Evolutionary conservation across 2,888 invertebrate species (phyloP), one percentile per base, ranked within the genome.

Genomic region (Polyommatus iphigenia): DNA sequence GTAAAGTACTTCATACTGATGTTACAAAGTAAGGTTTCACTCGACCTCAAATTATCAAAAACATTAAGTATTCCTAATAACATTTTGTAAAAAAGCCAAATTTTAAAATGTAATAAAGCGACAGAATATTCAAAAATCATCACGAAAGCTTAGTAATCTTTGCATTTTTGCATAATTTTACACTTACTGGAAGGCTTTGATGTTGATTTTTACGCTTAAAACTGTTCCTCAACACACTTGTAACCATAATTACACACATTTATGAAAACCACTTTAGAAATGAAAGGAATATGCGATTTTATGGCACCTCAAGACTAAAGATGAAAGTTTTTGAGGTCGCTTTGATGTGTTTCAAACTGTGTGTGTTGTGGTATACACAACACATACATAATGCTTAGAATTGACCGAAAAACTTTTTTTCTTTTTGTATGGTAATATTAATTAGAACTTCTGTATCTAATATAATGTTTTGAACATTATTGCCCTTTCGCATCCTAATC

Each of bases 201-300:
- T 73, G 41, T 71, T 73, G 75, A 24, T 75, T 29, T 75, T 75
- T 24, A 75, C 24, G 50, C 29, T 24, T 50, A 29, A 75, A 54
- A 50, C 73, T 20, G 20, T 75, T 54, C 6, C 50, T 73, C 24
- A 24, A 50, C 50, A 75, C 18, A 50, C 54, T 50, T 54, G 54
- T 18, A 54, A 75, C 24, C 46, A 75, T 24, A 75, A 54, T 50
- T 75, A 75, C 67, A 67, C 29, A 29, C 29, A 50, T 29, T 75
- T 54, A 29, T 20, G 29, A 75, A 50, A 75, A 29, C 15, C 67
- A 32, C 29, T 75, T 75, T 54, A 54, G 54, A 54, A 72, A 72
- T 72, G 72, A 41, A 72, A 41, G 75, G 50, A 75, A 73, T 46
- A 73, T 72, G 72, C n/a, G 41, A 41, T 29, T 75, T 75, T 54